phyloP scores from a whole-genome alignment of 2,888 invertebrate genomes.

The Corbicula japonica region DNA sequence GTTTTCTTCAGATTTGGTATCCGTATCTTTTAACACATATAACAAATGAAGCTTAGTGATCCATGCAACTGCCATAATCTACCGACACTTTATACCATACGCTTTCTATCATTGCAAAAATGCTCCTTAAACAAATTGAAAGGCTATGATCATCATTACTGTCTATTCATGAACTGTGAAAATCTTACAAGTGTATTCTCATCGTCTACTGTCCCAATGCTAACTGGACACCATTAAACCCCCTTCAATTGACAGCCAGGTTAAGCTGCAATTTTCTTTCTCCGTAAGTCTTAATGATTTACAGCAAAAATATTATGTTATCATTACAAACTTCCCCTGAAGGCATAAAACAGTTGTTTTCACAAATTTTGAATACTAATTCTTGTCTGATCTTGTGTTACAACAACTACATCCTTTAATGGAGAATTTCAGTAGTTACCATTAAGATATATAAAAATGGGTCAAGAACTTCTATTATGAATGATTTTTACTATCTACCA shows the following conservation, averaged over 20 bases:
- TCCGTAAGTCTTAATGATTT: constrained; percentile 48
- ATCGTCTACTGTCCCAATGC: constrained; percentile 20
- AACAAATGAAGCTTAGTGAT: too few relatives aligned
- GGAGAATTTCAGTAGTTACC: constrained; percentile 2
- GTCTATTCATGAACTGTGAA: constrained; percentile 48
- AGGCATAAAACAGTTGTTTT: constrained; percentile 34
- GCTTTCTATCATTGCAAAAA: constrained; percentile 36
- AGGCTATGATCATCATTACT: constrained; percentile 37
- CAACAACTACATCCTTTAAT: constrained; percentile 4
- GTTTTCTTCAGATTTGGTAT: too few relatives aligned
- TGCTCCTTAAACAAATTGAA: constrained; percentile 25
- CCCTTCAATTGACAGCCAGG: constrained; percentile 32
- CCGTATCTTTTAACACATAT: too few relatives aligned
- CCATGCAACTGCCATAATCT: constrained; percentile 41
- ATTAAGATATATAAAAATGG: constrained; percentile 10
- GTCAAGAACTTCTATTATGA: constrained; percentile 15
- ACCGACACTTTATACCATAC: constrained; percentile 25
- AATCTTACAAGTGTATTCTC: constrained; percentile 38
- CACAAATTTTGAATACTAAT: constrained; percentile 16
- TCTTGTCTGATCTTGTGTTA: not conserved
- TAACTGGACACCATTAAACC: constrained; percentile 33
- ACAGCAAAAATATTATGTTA: constrained; percentile 20
- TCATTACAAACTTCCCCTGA: constrained; percentile 17
- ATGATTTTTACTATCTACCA: constrained; percentile 7
- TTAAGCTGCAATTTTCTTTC: constrained; percentile 46